These are phyloP conservation scores for Lutraria lutraria DNA, from an alignment of 2,888 invertebrate species.

Conservation along the genomic window DNA sequence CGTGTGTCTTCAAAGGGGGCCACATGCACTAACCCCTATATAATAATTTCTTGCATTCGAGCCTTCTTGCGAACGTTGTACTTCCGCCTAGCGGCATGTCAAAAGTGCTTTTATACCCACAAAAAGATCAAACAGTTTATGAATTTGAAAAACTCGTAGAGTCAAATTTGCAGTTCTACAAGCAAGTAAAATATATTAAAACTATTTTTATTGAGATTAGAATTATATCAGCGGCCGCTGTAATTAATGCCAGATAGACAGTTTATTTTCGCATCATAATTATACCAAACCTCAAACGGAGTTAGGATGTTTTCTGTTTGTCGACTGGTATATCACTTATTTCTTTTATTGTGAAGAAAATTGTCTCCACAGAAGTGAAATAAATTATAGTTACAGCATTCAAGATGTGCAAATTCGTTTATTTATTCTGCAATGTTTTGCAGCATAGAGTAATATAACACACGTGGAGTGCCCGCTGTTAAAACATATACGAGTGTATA, in stretches of 20 bases:
- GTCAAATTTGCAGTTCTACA: too few species aligned
- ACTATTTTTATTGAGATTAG: too few species aligned
- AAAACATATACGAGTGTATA: background rate
- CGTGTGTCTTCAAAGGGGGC: too few species aligned
- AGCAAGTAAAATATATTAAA: too few species aligned
- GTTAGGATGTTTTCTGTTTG: background rate
- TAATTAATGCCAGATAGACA: background rate
- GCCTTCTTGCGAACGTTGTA: too few species aligned
- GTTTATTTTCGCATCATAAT: background rate
- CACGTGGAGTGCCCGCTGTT: background rate
- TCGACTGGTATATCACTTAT: constrained; percentile 16
- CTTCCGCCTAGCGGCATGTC: too few species aligned
- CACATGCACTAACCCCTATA: too few species aligned
- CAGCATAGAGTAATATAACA: background rate
- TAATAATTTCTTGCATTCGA: too few species aligned
- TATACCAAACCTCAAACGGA: background rate
- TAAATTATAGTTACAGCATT: background rate
- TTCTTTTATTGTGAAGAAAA: background rate
- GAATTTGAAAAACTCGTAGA: too few species aligned
- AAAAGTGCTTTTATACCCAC: too few species aligned
- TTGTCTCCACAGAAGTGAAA: background rate
- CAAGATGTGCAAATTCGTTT: constrained; percentile 8
- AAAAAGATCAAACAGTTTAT: too few species aligned
- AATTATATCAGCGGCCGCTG: background rate
- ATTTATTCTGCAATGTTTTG: background rate